phyloP scores from a whole-genome alignment of 1,140 invertebrate genomes.

The Trichogramma pretiosum region DNA sequence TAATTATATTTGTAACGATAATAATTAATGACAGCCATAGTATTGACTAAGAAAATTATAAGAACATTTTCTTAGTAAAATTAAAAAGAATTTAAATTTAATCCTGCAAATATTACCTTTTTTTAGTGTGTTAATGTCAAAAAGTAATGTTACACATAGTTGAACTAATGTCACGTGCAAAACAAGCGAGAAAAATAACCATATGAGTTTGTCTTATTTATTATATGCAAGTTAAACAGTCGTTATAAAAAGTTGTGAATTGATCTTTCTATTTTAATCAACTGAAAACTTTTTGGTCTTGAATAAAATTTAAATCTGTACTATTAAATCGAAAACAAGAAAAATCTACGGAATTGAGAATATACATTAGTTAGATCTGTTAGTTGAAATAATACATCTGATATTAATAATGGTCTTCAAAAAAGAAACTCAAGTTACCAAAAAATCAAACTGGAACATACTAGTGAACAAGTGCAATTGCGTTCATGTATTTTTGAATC shows the following conservation, averaged over 20 bases:
- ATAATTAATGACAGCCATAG: slow-evolving; percentile 7
- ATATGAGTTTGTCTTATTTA: no score
- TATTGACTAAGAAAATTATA: slow-evolving; percentile 8
- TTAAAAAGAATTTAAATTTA: slow-evolving; percentile 5
- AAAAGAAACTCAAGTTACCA: no score
- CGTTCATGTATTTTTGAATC: slow-evolving; percentile 9
- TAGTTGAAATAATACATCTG: slow-evolving; percentile 6
- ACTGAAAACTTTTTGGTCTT: slow-evolving; percentile 4
- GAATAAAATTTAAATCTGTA: slow-evolving; percentile 1
- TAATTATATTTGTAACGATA: no score
- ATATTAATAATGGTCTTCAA: no score
- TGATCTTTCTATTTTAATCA: slow-evolving; percentile 4
- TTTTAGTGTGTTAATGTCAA: slow-evolving; percentile 15
- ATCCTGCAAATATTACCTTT: no score
- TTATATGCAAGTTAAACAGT: no score
- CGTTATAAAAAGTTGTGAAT: not conserved
- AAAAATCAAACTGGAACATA: no score
- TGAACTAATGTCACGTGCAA: not conserved
- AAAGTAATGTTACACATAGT: slow-evolving; percentile 13
- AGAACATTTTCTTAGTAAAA: slow-evolving; percentile 10
- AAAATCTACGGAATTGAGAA: slow-evolving; percentile 16
- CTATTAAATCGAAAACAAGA: slow-evolving; percentile 3
- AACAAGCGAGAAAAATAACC: no score
- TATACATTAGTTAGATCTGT: slow-evolving; percentile 10
- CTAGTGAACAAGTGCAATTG: no score